Conservation (phyloP, 2,888 invertebrate species). For the Watsonalla cultraria region DNA sequence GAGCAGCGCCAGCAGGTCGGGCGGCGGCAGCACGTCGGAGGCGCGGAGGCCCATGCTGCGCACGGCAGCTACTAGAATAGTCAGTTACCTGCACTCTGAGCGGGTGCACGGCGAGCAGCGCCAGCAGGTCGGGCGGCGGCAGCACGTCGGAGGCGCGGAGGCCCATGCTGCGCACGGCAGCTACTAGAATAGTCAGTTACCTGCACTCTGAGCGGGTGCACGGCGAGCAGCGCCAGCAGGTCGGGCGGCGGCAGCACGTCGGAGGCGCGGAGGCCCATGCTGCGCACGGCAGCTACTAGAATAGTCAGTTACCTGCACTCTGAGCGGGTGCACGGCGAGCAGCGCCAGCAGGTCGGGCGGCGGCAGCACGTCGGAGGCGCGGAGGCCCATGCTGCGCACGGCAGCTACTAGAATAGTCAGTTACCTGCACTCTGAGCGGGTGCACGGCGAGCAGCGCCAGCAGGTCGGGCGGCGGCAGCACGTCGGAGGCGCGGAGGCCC, state of each 20-base stretch:
- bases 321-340: slow-evolving; percentile 93
- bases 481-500: slow-evolving; percentile 86
- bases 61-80: too few species aligned
- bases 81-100: slow-evolving; percentile 91
- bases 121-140: slow-evolving; percentile 87
- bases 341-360: slow-evolving; percentile 86
- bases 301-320: slow-evolving; percentile 91
- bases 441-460: slow-evolving; percentile 93
- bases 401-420: too few species aligned
- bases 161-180: slow-evolving; percentile 89
- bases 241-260: slow-evolving; percentile 90
- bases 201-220: slow-evolving; percentile 95
- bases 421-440: slow-evolving; percentile 94
- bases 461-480: slow-evolving; percentile 88
- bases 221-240: slow-evolving; percentile 88
- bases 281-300: slow-evolving; percentile 88
- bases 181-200: too few species aligned
- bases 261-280: slow-evolving; percentile 86
- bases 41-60: slow-evolving; percentile 88
- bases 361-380: slow-evolving; percentile 88
- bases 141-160: slow-evolving; percentile 87
- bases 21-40: slow-evolving; percentile 87
- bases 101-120: slow-evolving; percentile 93
- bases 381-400: slow-evolving; percentile 87
- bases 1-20: slow-evolving; percentile 87